Evolutionary conservation across 2,113 vertebrate species (phyloP).

Genomic region (Ophthalmolycus amberensis): DNA sequence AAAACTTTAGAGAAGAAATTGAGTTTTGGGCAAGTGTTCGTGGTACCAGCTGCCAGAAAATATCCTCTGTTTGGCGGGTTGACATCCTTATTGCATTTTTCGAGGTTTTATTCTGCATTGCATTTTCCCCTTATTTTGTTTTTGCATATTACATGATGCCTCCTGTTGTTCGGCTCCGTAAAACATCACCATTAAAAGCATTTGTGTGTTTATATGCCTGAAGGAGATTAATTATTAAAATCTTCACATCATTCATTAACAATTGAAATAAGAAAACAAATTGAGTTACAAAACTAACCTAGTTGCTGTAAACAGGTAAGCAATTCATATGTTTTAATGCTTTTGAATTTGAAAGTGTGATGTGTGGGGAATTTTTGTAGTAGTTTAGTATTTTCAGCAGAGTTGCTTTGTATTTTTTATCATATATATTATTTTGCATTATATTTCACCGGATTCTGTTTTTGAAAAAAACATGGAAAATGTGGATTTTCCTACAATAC

Average conservation of each 20-base stretch:
- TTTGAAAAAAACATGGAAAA: not conserved
- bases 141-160: constrained; percentile 73
- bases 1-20: constrained; percentile 63
- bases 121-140: constrained; percentile 42
- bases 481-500: not conserved
- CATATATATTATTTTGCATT: not conserved
- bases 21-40: constrained; percentile 52
- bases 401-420: not conserved
- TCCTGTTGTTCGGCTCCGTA: constrained; percentile 56
- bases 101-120: constrained; percentile 31
- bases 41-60: constrained; percentile 54
- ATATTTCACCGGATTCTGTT: not conserved
- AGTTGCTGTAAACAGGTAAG: constrained; percentile 36
- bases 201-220: constrained; percentile 77
- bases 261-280: constrained; percentile 62
- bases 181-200: constrained; percentile 77
- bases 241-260: constrained; percentile 70
- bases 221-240: constrained; percentile 74
- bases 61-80: constrained; percentile 39
- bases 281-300: constrained; percentile 42
- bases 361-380: not conserved
- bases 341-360: constrained; percentile 22
- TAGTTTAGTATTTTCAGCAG: not conserved
- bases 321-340: constrained; percentile 29
- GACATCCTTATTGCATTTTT: constrained; percentile 54